A percentile compares a stretch with the other conserved stretches of the same genome.
Evolutionary conservation across 2,797 vertebrate genomes (phyloP).

Genomic region (Tangara arthus): DNA sequence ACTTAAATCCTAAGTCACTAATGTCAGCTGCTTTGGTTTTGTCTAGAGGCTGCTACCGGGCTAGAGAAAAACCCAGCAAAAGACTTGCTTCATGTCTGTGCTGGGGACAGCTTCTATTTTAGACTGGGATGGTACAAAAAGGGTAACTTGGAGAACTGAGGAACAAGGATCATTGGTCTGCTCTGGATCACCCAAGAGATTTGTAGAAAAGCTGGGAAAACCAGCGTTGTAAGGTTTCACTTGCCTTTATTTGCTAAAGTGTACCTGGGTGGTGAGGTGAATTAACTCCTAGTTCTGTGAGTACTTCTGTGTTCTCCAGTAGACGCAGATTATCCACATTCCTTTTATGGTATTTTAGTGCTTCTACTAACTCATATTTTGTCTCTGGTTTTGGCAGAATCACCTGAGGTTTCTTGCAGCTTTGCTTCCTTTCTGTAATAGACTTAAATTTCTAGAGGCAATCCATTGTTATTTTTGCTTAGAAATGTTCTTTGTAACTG

Average conservation of each 20-base stretch:
- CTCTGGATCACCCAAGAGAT: not conserved
- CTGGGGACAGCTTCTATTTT: not conserved
- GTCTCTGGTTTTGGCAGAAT: not conserved
- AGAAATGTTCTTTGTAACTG: not conserved
- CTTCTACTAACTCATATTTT: not conserved
- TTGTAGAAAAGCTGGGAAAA: not conserved
- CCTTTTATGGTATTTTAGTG: not conserved
- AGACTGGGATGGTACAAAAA: not conserved
- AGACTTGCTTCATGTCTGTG: not conserved
- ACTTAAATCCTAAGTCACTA: not conserved
- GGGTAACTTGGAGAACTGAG: not conserved
- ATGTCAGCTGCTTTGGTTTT: not conserved
- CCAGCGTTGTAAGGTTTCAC: fast-evolving
- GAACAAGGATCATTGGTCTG: not conserved
- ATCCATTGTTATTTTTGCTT: not conserved
- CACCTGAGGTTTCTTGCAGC: not conserved
- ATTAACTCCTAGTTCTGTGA: not conserved
- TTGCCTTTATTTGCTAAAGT: not conserved
- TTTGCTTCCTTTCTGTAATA: constrained; percentile 6
- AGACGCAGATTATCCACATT: not conserved
- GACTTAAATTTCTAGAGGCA: not conserved
- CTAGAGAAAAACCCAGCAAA: not conserved
- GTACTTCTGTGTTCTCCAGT: not conserved
- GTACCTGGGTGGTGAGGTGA: not conserved
- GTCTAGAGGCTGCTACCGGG: not conserved